A percentile compares a stretch with the other conserved stretches of the same genome.
Conservation (phyloP, 2,797 vertebrate genomes). For the Sebastes trivittatus region DNA sequence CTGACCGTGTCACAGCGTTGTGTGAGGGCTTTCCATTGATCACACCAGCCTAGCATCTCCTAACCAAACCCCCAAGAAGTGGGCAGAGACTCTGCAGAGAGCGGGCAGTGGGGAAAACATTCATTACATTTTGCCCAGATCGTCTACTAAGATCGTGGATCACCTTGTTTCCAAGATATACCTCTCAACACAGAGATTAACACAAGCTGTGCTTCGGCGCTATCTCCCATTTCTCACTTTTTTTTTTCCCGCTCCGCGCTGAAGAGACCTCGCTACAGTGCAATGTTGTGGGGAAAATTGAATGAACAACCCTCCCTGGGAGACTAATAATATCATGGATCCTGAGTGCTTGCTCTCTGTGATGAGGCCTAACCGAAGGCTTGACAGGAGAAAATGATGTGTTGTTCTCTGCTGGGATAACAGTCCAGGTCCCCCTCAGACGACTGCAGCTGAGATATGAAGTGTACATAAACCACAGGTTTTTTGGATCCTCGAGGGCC, state of each 20-base stretch:
- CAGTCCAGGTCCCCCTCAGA: slow-evolving; percentile 56
- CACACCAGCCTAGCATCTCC: neutral
- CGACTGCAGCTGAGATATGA: slow-evolving; percentile 68
- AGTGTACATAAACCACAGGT: slow-evolving; percentile 76
- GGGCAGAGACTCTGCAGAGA: neutral
- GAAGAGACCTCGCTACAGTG: slow-evolving; percentile 55
- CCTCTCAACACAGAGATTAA: slow-evolving; percentile 43
- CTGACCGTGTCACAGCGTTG: slow-evolving; percentile 23
- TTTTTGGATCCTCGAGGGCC: slow-evolving; percentile 60
- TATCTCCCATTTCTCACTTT: slow-evolving; percentile 20
- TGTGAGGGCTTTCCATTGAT: slow-evolving; percentile 32
- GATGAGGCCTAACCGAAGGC: slow-evolving; percentile 76
- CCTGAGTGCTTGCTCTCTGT: slow-evolving; percentile 77
- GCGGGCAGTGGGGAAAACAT: neutral
- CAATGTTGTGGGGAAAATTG: slow-evolving; percentile 69
- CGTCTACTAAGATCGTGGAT: slow-evolving; percentile 23
- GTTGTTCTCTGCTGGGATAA: slow-evolving; percentile 77
- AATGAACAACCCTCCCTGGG: slow-evolving; percentile 74
- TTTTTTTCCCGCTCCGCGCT: slow-evolving; percentile 9
- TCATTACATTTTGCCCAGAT: slow-evolving; percentile 12
- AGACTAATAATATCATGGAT: slow-evolving; percentile 80
- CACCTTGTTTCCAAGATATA: slow-evolving; percentile 37
- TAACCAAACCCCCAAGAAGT: slow-evolving; percentile 4
- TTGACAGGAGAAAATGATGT: slow-evolving; percentile 82
- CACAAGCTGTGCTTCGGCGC: slow-evolving; percentile 20